These are phyloP conservation scores for Mantis religiosa DNA, from an alignment of 2,888 invertebrate species.

Conservation along the genomic window DNA sequence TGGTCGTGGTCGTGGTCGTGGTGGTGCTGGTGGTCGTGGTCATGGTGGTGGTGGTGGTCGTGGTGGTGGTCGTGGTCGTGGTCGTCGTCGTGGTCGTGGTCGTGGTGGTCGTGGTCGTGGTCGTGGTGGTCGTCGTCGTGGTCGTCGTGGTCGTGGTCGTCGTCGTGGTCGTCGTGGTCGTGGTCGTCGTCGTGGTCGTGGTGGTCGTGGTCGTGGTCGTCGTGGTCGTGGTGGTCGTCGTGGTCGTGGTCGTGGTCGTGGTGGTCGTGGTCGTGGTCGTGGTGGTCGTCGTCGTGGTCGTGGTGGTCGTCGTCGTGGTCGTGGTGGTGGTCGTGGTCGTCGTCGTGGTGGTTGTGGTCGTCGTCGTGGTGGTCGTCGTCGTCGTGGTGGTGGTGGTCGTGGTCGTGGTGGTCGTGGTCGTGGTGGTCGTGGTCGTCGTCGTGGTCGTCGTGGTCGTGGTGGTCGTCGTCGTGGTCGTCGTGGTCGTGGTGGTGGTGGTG, in stretches of 20 bases:
- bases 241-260: neutral
- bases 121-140: neutral
- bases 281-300: neutral
- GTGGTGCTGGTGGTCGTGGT: neutral
- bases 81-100: neutral
- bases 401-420: neutral
- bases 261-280: constrained; percentile 3
- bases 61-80: neutral
- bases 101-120: neutral
- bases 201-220: neutral
- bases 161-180: neutral
- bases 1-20: neutral
- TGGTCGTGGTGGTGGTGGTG: neutral
- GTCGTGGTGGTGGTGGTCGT: neutral
- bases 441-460: neutral
- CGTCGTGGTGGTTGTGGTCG: no score
- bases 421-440: neutral
- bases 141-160: neutral
- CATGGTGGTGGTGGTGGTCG: neutral
- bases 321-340: neutral
- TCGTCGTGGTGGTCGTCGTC: neutral
- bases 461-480: neutral
- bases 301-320: neutral
- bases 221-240: neutral
- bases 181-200: neutral